These are phyloP conservation scores for Apocrypta bakeri DNA, from an alignment of 1,140 invertebrate species.

Conservation along the genomic window DNA sequence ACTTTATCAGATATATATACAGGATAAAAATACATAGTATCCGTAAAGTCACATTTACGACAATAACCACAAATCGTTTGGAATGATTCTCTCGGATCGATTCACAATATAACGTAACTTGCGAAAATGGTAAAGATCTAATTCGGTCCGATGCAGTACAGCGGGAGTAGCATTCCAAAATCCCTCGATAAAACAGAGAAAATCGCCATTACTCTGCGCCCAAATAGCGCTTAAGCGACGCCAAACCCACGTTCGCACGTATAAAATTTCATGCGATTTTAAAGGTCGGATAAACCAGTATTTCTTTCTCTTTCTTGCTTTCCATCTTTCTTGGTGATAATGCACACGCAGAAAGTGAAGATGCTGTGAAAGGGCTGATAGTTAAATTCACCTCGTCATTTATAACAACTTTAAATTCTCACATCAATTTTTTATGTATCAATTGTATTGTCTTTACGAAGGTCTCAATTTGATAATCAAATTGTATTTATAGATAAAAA, in stretches of 20 bases:
- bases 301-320: not conserved
- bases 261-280: conserved; percentile 41
- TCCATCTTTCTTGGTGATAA: too few relatives aligned
- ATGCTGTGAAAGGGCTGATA: too few relatives aligned
- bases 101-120: not conserved
- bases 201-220: conserved; percentile 12
- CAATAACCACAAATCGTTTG: not conserved
- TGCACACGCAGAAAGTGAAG: not conserved
- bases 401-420: too few relatives aligned
- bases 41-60: not conserved
- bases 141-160: not conserved
- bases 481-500: too few relatives aligned
- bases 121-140: not conserved
- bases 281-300: conserved; percentile 2
- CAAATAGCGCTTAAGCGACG: not conserved
- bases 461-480: too few relatives aligned
- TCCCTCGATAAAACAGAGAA: conserved; percentile 4
- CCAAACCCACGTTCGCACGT: not conserved
- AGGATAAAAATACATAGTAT: not conserved
- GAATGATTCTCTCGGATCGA: not conserved
- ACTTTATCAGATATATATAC: not conserved
- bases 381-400: too few relatives aligned
- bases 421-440: too few relatives aligned
- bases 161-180: not conserved
- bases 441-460: too few relatives aligned